Evolutionary conservation across 35 echinoderm and acorn worm species (phyloP).

Genomic region (Heliocidaris tuberculata): DNA sequence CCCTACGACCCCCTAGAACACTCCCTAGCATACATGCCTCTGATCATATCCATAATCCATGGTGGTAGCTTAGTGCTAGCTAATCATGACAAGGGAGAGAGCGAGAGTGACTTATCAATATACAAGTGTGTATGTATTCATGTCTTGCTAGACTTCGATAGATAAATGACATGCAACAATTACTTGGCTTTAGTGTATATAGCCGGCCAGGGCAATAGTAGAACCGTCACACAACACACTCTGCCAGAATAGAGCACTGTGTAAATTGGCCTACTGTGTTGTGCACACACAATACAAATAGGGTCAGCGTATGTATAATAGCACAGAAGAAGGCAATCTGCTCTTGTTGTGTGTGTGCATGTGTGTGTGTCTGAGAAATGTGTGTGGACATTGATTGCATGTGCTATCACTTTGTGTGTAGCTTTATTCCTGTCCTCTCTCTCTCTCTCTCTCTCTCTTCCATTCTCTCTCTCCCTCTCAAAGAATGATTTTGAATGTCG

Average conservation of each 20-base stretch:
- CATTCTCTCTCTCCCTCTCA: neutral
- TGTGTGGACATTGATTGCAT: slow-evolving; percentile 31
- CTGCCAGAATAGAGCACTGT: slow-evolving; percentile 38
- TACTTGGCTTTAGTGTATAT: slow-evolving; percentile 46
- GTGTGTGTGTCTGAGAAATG: slow-evolving; percentile 4
- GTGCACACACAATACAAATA: slow-evolving; percentile 48
- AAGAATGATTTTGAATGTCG: no score
- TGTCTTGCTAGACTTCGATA: slow-evolving; percentile 31
- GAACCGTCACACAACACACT: slow-evolving; percentile 25
- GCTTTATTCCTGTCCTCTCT: neutral
- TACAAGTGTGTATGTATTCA: slow-evolving; percentile 44
- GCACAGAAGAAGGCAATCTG: slow-evolving; percentile 29
- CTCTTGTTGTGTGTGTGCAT: neutral
- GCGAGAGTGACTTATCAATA: slow-evolving; percentile 29
- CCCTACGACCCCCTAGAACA: neutral
- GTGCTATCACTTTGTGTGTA: neutral
- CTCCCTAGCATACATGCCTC: slow-evolving; percentile 13
- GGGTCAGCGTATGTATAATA: slow-evolving; percentile 42
- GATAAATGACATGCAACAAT: slow-evolving; percentile 42
- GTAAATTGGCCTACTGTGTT: slow-evolving; percentile 51
- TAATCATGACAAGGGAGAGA: neutral
- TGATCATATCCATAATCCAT: slow-evolving; percentile 16
- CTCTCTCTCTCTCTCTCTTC: neutral
- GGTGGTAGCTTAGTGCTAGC: neutral
- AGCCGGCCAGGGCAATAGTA: slow-evolving; percentile 23